Conservation (phyloP, 1,140 invertebrate species). For the Adelges cooleyi region DNA sequence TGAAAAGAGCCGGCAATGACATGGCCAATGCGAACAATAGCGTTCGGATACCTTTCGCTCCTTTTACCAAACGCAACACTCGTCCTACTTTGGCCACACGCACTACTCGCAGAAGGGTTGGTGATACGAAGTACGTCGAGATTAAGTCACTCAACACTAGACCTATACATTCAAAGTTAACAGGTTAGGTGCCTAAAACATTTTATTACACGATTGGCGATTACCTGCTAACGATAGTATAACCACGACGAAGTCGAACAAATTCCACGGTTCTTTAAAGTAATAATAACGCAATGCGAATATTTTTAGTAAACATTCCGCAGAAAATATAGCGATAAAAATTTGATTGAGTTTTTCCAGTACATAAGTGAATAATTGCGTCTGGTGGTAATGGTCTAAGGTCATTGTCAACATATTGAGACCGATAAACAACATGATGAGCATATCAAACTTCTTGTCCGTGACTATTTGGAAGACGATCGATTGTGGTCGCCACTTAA, state of each 20-base stretch:
- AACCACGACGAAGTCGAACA: conserved; percentile 98
- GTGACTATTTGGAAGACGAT: conserved; percentile 95
- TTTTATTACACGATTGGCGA: conserved; percentile 34
- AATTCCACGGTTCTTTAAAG: conserved; percentile 98
- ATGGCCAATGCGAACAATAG: conserved; percentile 94
- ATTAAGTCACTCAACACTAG: conserved; percentile 90
- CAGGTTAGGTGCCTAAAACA: neutral
- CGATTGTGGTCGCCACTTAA: conserved; percentile 87
- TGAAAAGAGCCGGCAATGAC: conserved; percentile 94
- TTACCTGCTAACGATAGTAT: conserved; percentile 94
- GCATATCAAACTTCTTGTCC: conserved; percentile 98
- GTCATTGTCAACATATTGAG: conserved; percentile 99
- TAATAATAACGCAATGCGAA: conserved; percentile 94
- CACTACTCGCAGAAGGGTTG: conserved; percentile 90
- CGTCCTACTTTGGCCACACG: conserved; percentile 95
- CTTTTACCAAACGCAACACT: conserved; percentile 91
- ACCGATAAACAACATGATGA: conserved; percentile 98
- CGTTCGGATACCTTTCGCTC: conserved; percentile 93
- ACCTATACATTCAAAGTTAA: conserved; percentile 51
- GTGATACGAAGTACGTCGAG: conserved; percentile 94
- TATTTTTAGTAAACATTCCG: conserved; percentile 94
- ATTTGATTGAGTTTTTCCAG: conserved; percentile 88
- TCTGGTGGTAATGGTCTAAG: conserved; percentile 87
- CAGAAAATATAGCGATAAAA: conserved; percentile 96
- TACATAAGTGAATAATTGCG: conserved; percentile 64